Conservation (phyloP, 1,140 invertebrate species). For the Musca domestica region DNA sequence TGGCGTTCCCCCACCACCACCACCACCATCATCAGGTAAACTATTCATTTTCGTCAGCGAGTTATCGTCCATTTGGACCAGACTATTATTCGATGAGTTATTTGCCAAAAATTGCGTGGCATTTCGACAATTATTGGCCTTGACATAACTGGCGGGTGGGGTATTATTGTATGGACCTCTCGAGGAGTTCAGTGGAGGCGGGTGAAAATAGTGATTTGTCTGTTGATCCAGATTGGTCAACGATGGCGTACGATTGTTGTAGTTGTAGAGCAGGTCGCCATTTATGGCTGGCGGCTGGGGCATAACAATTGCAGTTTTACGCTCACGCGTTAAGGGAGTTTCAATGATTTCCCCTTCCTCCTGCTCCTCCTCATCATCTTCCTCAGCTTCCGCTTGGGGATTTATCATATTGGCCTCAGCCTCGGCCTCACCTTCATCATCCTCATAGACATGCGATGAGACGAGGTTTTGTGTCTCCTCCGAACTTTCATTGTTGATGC, state of each 20-base stretch:
- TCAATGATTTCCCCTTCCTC: neutral
- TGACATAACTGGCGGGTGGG: neutral
- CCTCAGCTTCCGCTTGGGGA: neutral
- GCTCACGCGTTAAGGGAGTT: neutral
- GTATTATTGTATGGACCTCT: neutral
- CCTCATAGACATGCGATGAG: constrained; percentile 11
- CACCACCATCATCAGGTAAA: neutral
- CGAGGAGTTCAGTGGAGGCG: neutral
- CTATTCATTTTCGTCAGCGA: neutral
- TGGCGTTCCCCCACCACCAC: neutral
- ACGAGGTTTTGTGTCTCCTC: constrained; percentile 8
- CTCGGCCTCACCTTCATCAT: constrained; percentile 10
- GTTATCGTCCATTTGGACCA: neutral
- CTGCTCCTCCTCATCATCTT: neutral
- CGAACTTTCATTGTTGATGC: constrained; percentile 22
- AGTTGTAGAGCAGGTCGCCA: neutral
- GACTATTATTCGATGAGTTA: neutral
- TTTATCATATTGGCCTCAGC: neutral
- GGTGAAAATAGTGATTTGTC: neutral
- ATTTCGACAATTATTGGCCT: constrained; percentile 15
- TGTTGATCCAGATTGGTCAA: neutral
- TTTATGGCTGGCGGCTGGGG: neutral
- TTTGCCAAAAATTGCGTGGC: neutral
- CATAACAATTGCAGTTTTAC: too few species aligned
- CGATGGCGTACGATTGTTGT: neutral